Evolutionary conservation across 2,113 vertebrate genomes (phyloP), one percentile per base, ranked within the genome.

Genomic region (Lethenteron camtschaticum): DNA sequence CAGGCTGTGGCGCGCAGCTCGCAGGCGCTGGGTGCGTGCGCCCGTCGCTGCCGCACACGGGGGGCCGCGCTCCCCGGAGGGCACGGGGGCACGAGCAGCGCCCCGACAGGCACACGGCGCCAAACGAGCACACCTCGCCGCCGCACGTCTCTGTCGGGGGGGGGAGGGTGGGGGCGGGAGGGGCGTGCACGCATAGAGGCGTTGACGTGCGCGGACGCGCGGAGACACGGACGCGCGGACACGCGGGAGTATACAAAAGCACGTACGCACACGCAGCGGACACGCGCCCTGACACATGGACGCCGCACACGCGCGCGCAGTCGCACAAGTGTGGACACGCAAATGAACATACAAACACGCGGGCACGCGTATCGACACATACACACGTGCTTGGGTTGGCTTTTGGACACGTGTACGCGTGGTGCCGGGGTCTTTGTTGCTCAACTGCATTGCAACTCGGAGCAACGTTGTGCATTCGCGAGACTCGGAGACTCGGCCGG

Each of bases 91-190:
- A 97, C 76, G 86, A 77, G 1, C 94, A 97, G 72, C 76, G 83
- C 72, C 82, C 85, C 0, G 74, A 79, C 55, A 81, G 69, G 10
- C 94, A 97, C 70, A 72, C 77, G 4, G 88, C 81, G 3, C 91
- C 90, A 16, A 90, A 95, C 76, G 83, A 78, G 60, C 94, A 97
- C 58, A 90, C 81, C 0, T 72, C 63, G 74, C 74, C 74, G 70
- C 89, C 90, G 3, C 94, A 97, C n/a, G 81, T 83, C 79, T 85
- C 94, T 97, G 77, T 41, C 41, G 41, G 41, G 41, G 41, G 41
- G 41, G 41, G 3, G 7, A 6, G 41, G 41, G 41, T 7, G 41
- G 41, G 41, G 41, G 41, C 41, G 41, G 41, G 41, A 41, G 41
- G 41, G 41, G 41, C 41, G 41, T 5, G 41, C 5, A 3, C 41